phyloP scores from a whole-genome alignment of 2,797 vertebrate species.

The Mico argentatus region DNA sequence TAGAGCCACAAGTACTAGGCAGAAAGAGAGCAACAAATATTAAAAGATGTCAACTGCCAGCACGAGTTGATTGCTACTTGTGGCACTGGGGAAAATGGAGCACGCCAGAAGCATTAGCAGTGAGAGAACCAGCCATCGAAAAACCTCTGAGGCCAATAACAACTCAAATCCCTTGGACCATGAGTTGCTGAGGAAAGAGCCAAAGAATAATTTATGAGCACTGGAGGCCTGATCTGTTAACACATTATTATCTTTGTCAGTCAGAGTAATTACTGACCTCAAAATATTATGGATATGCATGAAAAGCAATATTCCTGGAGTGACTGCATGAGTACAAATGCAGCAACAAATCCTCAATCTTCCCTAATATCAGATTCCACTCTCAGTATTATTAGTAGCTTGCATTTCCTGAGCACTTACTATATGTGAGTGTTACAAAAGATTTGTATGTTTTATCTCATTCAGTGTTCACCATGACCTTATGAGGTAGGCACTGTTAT shows the following conservation, averaged over 20 bases:
- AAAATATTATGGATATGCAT: not conserved
- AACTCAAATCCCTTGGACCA: not conserved
- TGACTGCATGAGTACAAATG: not conserved
- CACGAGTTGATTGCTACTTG: not conserved
- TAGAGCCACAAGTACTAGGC: slow-evolving; percentile 54
- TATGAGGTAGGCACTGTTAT: not conserved
- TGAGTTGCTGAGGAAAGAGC: not conserved
- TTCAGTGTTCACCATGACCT: not conserved
- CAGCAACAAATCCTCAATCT: not conserved
- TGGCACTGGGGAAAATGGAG: not conserved
- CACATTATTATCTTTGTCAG: slow-evolving; percentile 40
- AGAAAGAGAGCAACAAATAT: slow-evolving; percentile 62
- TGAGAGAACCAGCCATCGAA: not conserved
- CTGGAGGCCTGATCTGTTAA: slow-evolving; percentile 31
- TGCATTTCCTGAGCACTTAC: not conserved
- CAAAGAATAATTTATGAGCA: slow-evolving; percentile 33
- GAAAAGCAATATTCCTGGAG: slow-evolving; percentile 13
- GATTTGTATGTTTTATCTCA: not conserved
- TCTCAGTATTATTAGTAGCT: not conserved
- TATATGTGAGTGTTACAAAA: not conserved
- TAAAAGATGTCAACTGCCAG: slow-evolving; percentile 58
- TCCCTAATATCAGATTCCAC: not conserved
- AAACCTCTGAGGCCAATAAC: not conserved
- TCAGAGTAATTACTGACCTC: slow-evolving; percentile 27
- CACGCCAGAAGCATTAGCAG: not conserved